Conservation (phyloP, 2,888 invertebrate species). For the Synanthedon tipuliformis region DNA sequence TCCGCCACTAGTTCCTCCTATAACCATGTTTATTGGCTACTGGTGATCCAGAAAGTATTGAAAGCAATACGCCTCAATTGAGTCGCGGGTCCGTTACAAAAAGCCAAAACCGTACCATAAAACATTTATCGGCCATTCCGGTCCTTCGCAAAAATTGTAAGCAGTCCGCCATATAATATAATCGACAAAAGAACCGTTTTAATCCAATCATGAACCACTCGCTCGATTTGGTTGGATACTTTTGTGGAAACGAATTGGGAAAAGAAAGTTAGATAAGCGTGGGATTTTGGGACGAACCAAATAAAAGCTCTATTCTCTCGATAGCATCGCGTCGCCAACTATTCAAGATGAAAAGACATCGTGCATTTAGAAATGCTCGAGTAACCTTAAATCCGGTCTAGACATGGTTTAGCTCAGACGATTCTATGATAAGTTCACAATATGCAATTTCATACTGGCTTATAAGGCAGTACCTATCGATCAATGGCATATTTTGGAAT, state of each 20-base stretch:
- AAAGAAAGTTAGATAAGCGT: constrained; percentile 47
- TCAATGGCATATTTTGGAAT: too few species aligned
- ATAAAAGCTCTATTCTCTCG: constrained; percentile 20
- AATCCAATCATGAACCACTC: constrained; percentile 34
- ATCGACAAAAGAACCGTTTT: constrained; percentile 34
- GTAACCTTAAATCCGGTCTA: background rate
- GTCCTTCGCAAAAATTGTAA: constrained; percentile 12
- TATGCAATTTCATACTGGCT: too few species aligned
- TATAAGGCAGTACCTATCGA: too few species aligned
- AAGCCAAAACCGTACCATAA: constrained; percentile 6
- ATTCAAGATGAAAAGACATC: constrained; percentile 6
- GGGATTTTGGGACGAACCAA: constrained; percentile 40
- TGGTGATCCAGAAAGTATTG: constrained; percentile 2
- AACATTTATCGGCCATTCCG: constrained; percentile 14
- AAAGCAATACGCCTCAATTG: background rate
- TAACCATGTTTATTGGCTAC: constrained; percentile 7
- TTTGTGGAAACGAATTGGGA: constrained; percentile 21
- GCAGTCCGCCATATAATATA: constrained; percentile 19
- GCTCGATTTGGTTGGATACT: constrained; percentile 30
- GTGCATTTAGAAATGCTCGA: constrained; percentile 1
- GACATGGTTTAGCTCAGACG: background rate
- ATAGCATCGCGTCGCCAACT: constrained; percentile 17
- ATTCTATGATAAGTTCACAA: background rate
- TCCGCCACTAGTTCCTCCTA: constrained; percentile 30
- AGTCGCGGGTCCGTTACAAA: constrained; percentile 14